Conservation (phyloP, 2,888 invertebrate genomes). For the Thymelicus lineola region DNA sequence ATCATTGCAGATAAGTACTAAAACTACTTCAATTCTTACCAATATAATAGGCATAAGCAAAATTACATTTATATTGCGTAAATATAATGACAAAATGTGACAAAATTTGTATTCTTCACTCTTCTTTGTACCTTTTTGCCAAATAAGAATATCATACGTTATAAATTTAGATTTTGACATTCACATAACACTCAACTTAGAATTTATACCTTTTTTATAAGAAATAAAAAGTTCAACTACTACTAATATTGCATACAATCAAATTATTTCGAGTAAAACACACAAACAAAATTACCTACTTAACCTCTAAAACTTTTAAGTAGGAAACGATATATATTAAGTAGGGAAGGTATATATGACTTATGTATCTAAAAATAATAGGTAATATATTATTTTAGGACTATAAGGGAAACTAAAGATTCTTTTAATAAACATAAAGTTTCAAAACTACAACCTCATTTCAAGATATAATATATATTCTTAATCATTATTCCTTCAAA, state of each 20-base stretch:
- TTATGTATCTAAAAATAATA: not conserved
- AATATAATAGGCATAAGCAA: constrained; percentile 15
- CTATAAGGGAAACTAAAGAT: not conserved
- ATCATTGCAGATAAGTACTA: not conserved
- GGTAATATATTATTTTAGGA: not conserved
- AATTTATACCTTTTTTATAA: constrained; percentile 1
- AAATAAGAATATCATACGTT: not conserved
- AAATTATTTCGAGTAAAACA: constrained; percentile 35
- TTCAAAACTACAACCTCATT: too few species aligned
- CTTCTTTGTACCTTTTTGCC: not conserved
- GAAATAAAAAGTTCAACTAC: constrained; percentile 13
- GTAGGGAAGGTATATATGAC: not conserved
- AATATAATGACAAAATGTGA: not conserved
- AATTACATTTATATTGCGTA: not conserved
- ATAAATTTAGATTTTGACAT: constrained; percentile 14
- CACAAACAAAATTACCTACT: constrained; percentile 15
- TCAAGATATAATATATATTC: constrained; percentile 6
- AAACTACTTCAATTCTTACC: constrained; percentile 15
- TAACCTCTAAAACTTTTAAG: constrained; percentile 5
- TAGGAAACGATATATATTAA: constrained; percentile 4
- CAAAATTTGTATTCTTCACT: not conserved
- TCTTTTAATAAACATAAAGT: not conserved
- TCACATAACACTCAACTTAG: not conserved
- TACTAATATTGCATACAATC: constrained; percentile 28
- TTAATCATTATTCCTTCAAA: constrained; percentile 6